Conservation (phyloP, 2,113 vertebrate genomes). For the Megalops atlanticus region DNA sequence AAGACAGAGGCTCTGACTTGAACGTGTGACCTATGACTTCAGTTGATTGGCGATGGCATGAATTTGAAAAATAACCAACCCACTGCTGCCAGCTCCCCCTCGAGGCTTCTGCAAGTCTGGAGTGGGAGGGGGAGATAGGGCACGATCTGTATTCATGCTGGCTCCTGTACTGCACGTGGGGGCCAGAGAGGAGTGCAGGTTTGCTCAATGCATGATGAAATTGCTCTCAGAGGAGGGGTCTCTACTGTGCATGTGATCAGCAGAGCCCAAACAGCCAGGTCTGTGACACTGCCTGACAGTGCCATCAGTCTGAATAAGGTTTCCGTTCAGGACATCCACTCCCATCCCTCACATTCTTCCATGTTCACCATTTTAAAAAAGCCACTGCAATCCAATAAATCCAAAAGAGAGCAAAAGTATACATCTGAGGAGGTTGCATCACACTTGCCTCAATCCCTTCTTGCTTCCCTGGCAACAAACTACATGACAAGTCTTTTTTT, state of each 20-base stretch:
- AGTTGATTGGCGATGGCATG: background rate
- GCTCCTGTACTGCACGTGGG: background rate
- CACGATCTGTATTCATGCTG: background rate
- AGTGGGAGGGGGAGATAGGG: background rate
- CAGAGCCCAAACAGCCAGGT: constrained; percentile 1
- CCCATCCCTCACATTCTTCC: background rate
- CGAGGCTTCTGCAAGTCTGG: background rate
- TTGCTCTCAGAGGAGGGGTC: no score
- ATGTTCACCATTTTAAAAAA: background rate
- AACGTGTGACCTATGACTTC: background rate
- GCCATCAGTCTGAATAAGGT: background rate
- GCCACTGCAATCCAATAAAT: background rate
- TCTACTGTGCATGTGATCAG: background rate
- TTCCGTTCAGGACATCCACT: background rate
- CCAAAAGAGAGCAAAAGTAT: background rate
- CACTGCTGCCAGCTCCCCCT: background rate
- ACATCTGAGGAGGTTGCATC: constrained; percentile 3
- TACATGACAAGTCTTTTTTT: background rate
- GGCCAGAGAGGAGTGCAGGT: background rate
- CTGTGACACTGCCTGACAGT: background rate
- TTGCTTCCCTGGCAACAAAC: constrained; percentile 22
- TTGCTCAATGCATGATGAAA: background rate
- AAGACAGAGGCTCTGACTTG: background rate
- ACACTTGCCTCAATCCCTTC: background rate
- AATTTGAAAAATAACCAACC: background rate